Evolutionary conservation across 2,113 vertebrate genomes (phyloP).

Genomic region (Coreoperca whiteheadi): DNA sequence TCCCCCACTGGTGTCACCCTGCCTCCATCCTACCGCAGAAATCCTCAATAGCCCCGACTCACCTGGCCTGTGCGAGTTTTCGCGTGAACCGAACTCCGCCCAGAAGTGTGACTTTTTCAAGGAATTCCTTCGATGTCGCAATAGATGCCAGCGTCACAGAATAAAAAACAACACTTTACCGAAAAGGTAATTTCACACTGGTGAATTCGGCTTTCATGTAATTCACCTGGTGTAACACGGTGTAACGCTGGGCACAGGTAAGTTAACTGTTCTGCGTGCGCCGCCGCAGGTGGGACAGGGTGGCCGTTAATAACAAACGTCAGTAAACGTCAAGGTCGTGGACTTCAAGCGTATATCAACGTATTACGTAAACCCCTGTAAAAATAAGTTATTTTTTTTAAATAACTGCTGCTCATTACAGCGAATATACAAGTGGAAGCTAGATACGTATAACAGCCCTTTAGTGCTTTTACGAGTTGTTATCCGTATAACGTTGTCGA

Average conservation of each 20-base stretch:
- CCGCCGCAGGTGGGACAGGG: too few species aligned
- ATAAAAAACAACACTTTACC: accelerated
- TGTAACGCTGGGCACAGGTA: too few species aligned
- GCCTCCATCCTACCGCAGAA: neutral
- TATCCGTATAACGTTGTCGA: neutral
- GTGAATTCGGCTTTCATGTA: neutral
- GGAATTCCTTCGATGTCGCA: neutral
- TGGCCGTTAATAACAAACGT: neutral
- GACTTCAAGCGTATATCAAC: too few species aligned
- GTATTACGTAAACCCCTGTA: neutral
- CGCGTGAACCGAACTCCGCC: neutral
- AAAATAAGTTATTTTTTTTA: neutral
- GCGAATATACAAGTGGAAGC: accelerated
- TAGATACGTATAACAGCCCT: neutral
- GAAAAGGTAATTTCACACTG: accelerated
- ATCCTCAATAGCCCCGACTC: too few species aligned
- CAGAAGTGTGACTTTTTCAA: neutral
- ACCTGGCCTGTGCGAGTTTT: neutral
- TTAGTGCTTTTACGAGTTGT: neutral
- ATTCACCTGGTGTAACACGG: neutral
- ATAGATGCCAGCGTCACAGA: accelerated
- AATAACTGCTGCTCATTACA: neutral
- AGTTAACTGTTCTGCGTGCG: too few species aligned
- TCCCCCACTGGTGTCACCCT: neutral
- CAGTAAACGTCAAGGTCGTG: neutral